Base-by-base conservation (phyloP, 2,797 vertebrate species). In the Pachyuromys duprasi region DNA sequence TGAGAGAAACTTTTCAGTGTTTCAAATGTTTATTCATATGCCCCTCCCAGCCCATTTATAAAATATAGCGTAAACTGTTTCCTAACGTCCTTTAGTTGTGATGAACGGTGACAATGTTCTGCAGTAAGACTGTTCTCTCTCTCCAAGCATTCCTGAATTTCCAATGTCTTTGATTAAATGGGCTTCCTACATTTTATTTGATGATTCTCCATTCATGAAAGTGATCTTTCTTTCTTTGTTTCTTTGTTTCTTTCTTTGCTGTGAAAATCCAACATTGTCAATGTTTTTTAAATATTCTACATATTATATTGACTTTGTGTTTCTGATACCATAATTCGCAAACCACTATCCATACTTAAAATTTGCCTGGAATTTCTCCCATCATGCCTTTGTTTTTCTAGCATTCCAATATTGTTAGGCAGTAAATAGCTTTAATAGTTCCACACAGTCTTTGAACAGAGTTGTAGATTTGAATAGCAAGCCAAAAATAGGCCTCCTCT, bases 361-460 rank as follows among this genome's bases (percentile, higher is more conserved):
- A 79, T 96, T 90, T 93, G 31, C 53, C 69, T 92, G 36, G 4
- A 17, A 6, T 76, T 93, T 60, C 79, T 91, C 65, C 49, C 22
- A 65, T 14, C 60, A 81, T 49, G 79, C 55, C 17, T 96, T 91
- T 72, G 8, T 76, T 87, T 83, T 36, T 55, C 69, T 81, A 4
- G 70, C 17, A 17, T 93, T 88, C 24, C 24, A 60, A 28, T 80
- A 92, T 72, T 60, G 57, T 55, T 72, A 95, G 33, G 67, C 90
- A 78, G 7, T 65, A 91, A 90, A 75, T 33, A 39, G 65, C 78
- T 91, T 84, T 83, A 74, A 42, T 63, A 75, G 22, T 83, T 55
- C 45, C 62, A 86, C 36, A 92, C 11, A 70, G 8, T 55, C 57
- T 92, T 76, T 89, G 33, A 49, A 94, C 96, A 94, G 75, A 89